Conservation (phyloP, 2,888 invertebrate species). For the Strigamia crassipes region DNA sequence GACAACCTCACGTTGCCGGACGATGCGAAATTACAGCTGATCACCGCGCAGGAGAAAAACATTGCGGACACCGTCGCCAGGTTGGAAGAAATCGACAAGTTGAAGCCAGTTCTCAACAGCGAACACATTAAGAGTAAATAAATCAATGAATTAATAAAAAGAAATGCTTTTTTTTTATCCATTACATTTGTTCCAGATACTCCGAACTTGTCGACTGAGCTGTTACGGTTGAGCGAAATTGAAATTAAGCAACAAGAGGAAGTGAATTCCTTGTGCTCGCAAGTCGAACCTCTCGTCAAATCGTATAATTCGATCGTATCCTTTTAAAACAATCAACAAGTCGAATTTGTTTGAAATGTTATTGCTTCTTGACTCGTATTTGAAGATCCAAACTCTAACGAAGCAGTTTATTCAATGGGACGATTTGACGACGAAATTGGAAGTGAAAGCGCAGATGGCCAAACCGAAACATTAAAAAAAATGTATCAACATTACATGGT, state of each 20-base stretch:
- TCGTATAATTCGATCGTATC: slow-evolving; percentile 2
- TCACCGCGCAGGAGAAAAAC: slow-evolving; percentile 22
- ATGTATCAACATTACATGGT: too few relatives aligned
- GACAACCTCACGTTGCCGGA: slow-evolving; percentile 10
- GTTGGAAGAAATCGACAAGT: background rate
- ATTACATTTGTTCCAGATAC: background rate
- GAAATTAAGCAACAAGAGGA: slow-evolving; percentile 19
- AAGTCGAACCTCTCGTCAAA: background rate
- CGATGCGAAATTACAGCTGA: slow-evolving; percentile 19
- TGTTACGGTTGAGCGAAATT: slow-evolving; percentile 8
- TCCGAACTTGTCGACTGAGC: background rate
- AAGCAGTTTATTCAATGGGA: slow-evolving; percentile 36
- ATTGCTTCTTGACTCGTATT: background rate
- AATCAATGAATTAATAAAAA: too few relatives aligned
- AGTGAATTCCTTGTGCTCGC: background rate
- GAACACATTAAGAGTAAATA: too few relatives aligned
- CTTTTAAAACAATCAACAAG: background rate
- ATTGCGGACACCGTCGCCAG: background rate
- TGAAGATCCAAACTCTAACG: slow-evolving; percentile 4
- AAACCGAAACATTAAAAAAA: background rate
- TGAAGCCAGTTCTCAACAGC: background rate
- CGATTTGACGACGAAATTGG: slow-evolving; percentile 6
- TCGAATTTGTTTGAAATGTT: background rate
- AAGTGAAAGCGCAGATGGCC: background rate
- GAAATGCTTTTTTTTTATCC: background rate